Base-by-base conservation (phyloP, 1,140 invertebrate species). In the Drosophila baimaii region DNA sequence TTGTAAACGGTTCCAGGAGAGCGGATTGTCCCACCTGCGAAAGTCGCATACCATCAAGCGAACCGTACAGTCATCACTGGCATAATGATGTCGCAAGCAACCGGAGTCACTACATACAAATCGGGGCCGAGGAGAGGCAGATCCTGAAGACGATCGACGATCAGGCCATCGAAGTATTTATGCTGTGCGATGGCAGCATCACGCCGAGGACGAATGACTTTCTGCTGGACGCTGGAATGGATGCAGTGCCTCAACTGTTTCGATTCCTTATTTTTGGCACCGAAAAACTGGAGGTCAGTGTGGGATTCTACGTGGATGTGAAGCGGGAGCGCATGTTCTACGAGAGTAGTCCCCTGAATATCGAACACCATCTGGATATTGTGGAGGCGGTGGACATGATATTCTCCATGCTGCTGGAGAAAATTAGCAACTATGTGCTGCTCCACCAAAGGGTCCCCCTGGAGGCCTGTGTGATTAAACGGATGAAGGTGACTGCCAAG, bases 61-160 rank as follows among this genome's bases (percentile, higher is more conserved):
- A 81, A 2, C 82, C 82, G 6, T 82, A 76, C 47, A 69, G 65
- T 43, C 75, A 81, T 54, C 82, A 86, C 23, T 86, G 82, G 82
- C 9, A 73, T 0, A 44, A 25, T 8, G 70, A 54, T 10, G 8
- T 19, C 13, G 10, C 23, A 3, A 35, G 19, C 2, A 23, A 33
- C 1, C 41, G 52, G 23, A 55, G 23, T 10, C 49, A 79, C 15
- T 62, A 75, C 8, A 70, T 85, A 0, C 44, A 79, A 9, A 6
- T 86, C 6, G 25, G 58, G 12, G 1, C 56, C 1, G 39, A 62
- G 1, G 58, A 86, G 13, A 76, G 58, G 23, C 3, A 62, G 9
- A 23, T 86, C 10, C 55, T 86, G 0, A 57, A 76, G 19, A 44
- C 37, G 1, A 82, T 86, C 29, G 82, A 86, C 4, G 29, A 33